Base-by-base conservation (phyloP, 30 jellyfish, hydroid and myxozoan species). In the Rhopilema esculentum region DNA sequence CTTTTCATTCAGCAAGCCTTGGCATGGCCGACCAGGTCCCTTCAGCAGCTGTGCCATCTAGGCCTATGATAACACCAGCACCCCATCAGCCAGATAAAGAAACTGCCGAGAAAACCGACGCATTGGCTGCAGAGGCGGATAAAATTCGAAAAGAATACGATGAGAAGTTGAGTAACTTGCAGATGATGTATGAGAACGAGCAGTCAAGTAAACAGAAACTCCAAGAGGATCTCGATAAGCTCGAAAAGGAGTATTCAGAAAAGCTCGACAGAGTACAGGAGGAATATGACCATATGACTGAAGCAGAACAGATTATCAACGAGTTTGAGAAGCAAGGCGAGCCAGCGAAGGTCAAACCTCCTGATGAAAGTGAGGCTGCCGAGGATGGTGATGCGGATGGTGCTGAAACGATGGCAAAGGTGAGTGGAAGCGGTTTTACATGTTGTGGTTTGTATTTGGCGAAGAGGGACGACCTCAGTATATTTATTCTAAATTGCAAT, bases 161-260 rank as follows among this genome's bases (percentile, higher is more conserved):
- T 64, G 93, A 79, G 49, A 95, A 95, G 76, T 83, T 95, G 67
- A 31, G 66, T 21, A 78, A 73, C 29, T 29, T 95, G 93, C 96
- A 95, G 77, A 27, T 69, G 67, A 86, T 69, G 91, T 95, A 17
- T 72, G 97, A 95, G 48, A 89, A 90, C 9, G 99, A 90, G 69
- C 96, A 95, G 69, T 70, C 90, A 24, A 95, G 96, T 71, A 95
- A 95, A 80, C 93, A 95, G 52, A 86, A 90, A 66, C 91, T 95
- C 32, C 96, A 82, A 26, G 93, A 89, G 27, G 97, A 93, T 26
- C 91, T 93, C 2, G 95, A 83, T 16, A 85, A 85, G 64, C 91
- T 93, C 18, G 92, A 85, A 80, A 57, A 84, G 50, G 98, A 93
- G 69, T 88, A 88, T 74, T 76, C 80, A 29, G 91, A 49, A 20